Percentiles rank a stretch among this genome's conserved stretches.
phyloP scores from a whole-genome alignment of 1,140 invertebrate genomes.

The Micrasema longulum region DNA sequence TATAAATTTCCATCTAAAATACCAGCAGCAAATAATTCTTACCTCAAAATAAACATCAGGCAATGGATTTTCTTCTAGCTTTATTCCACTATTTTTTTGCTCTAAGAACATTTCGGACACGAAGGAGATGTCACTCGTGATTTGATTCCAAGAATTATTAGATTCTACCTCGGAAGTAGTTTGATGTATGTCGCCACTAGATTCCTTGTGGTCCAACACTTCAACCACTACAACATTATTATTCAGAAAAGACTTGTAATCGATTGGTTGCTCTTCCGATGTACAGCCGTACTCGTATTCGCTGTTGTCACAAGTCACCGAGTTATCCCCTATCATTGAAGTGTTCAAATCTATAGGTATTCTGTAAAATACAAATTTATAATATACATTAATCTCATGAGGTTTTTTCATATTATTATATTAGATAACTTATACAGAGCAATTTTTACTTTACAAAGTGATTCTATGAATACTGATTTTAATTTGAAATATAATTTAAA shows the following conservation, averaged over 20 bases:
- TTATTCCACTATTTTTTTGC: not conserved
- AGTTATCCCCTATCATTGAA: conserved; percentile 9
- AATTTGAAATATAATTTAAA: too few species aligned
- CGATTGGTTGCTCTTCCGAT: conserved; percentile 2
- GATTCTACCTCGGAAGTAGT: conserved; percentile 2
- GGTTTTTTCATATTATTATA: too few species aligned
- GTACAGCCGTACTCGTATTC: conserved; percentile 3
- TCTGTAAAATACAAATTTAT: too few species aligned
- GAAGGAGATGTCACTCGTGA: conserved; percentile 1
- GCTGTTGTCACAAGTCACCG: too few species aligned
- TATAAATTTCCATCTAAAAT: too few species aligned
- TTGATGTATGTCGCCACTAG: not conserved
- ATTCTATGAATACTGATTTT: too few species aligned
- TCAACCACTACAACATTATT: conserved; percentile 23
- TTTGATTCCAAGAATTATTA: conserved; percentile 27
- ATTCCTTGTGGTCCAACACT: conserved; percentile 10
- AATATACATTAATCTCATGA: too few species aligned
- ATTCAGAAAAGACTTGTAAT: conserved; percentile 22
- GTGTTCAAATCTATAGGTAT: conserved; percentile 2
- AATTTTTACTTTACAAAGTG: too few species aligned
- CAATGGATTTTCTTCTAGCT: conserved; percentile 16
- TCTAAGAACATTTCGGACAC: conserved; percentile 24
- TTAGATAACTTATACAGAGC: too few species aligned
- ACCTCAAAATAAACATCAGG: conserved; percentile 30
- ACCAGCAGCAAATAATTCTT: not conserved